A percentile compares a stretch with the other conserved stretches of the same genome.
These are phyloP conservation scores for Clarias platycephalus DNA, from an alignment of 2,797 vertebrate species.

Conservation along the genomic window DNA sequence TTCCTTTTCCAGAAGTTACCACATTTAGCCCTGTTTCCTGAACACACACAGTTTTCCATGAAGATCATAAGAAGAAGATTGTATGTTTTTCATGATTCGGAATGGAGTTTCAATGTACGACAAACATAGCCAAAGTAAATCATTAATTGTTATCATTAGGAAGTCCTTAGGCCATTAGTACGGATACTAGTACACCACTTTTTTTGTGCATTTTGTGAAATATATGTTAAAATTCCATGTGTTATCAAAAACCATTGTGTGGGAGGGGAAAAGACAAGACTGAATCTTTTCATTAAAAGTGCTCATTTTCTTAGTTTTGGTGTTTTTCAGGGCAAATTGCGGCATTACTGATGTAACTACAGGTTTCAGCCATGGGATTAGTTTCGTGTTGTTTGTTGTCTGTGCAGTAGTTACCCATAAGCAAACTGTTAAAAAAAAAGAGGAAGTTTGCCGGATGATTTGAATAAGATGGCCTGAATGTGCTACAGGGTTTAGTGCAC, in stretches of 20 bases:
- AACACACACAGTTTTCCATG: too few relatives aligned
- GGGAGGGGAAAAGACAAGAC: neutral
- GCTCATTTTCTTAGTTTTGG: neutral
- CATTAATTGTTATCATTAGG: neutral
- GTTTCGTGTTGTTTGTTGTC: slow-evolving; percentile 71
- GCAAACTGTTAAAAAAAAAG: slow-evolving; percentile 79
- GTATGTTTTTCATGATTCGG: too few relatives aligned
- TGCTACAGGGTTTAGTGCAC: slow-evolving; percentile 72
- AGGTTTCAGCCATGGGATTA: slow-evolving; percentile 61
- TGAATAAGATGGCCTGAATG: slow-evolving; percentile 99
- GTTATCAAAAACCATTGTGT: too few relatives aligned
- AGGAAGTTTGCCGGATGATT: slow-evolving; percentile 92
- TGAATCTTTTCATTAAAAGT: neutral
- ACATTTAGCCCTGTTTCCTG: too few relatives aligned
- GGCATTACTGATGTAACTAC: neutral
- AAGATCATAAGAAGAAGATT: too few relatives aligned
- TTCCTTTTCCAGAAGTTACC: too few relatives aligned
- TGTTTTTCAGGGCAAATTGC: neutral
- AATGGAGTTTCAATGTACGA: neutral
- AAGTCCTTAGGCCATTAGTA: neutral
- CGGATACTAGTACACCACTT: neutral
- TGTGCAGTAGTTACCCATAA: slow-evolving; percentile 72
- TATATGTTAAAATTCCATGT: neutral
- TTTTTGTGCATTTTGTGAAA: neutral
- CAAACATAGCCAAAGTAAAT: too few relatives aligned